Evolutionary conservation across 2,888 invertebrate genomes (phyloP).

Genomic region (Lamproptera curius): DNA sequence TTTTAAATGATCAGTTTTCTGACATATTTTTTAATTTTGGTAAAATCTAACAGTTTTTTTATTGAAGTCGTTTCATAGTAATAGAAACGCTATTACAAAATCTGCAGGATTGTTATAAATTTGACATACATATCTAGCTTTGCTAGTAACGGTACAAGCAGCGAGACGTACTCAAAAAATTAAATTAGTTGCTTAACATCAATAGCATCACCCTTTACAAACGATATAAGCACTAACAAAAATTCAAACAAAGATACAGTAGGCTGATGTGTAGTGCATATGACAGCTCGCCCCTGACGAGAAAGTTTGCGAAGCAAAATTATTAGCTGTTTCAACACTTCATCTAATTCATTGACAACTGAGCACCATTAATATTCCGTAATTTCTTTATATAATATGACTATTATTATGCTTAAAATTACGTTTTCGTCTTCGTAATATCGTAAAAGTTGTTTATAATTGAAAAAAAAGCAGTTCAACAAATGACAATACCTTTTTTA

Average conservation of each 20-base stretch:
- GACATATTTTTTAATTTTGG: conserved; percentile 56
- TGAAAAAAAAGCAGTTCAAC: too few relatives aligned
- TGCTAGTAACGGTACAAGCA: conserved; percentile 82
- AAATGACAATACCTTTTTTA: too few relatives aligned
- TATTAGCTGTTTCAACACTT: conserved; percentile 83
- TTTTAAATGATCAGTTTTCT: conserved; percentile 27
- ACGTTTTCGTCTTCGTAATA: too few relatives aligned
- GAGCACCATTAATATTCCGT: too few relatives aligned
- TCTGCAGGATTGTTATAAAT: conserved; percentile 88
- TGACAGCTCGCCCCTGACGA: conserved; percentile 83
- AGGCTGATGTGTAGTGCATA: conserved; percentile 90
- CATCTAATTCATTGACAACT: conserved; percentile 81
- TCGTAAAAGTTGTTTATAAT: too few relatives aligned
- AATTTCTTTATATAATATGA: too few relatives aligned
- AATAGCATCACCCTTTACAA: conserved; percentile 67
- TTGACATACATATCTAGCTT: conserved; percentile 82
- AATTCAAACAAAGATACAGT: conserved; percentile 84
- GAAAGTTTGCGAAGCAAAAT: conserved; percentile 82
- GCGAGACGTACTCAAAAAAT: conserved; percentile 79
- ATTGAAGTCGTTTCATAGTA: conserved; percentile 37
- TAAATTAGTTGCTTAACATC: too few relatives aligned
- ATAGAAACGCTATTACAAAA: conserved; percentile 71
- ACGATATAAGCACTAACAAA: conserved; percentile 84
- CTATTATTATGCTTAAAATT: too few relatives aligned
- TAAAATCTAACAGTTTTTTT: conserved; percentile 50